These are phyloP conservation scores for Atherinomorus stipes DNA, from an alignment of 2,113 vertebrate species.

Conservation along the genomic window DNA sequence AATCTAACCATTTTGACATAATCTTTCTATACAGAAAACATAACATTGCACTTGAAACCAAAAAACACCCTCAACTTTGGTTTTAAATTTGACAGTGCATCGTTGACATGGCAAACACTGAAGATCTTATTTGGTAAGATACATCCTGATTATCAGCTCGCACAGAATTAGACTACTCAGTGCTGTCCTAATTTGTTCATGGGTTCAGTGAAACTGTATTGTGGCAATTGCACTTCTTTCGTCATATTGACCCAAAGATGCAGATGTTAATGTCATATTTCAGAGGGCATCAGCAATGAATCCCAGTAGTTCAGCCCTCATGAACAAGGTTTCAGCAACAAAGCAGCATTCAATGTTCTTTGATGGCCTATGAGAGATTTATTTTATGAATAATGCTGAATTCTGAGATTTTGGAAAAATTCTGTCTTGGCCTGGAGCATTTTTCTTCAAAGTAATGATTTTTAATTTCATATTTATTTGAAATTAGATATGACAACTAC, in stretches of 20 bases:
- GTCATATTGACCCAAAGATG: conserved; percentile 68
- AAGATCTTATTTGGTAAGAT: too few species aligned
- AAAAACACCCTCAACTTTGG: too few species aligned
- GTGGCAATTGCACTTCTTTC: conserved; percentile 59
- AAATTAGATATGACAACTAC: background rate
- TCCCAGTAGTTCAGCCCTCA: conserved; percentile 61
- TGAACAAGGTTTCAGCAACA: conserved; percentile 45
- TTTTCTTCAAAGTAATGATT: background rate
- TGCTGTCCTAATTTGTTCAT: too few species aligned
- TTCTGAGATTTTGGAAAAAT: too few species aligned
- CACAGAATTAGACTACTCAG: too few species aligned
- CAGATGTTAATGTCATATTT: conserved; percentile 83
- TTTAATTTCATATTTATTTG: background rate
- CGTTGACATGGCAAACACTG: too few species aligned
- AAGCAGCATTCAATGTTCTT: conserved; percentile 44
- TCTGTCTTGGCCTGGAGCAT: background rate
- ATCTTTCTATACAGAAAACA: too few species aligned
- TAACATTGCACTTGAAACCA: too few species aligned
- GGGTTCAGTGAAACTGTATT: too few species aligned
- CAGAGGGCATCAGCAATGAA: conserved; percentile 72
- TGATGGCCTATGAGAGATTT: conserved; percentile 48
- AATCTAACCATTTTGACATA: too few species aligned
- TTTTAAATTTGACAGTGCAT: too few species aligned
- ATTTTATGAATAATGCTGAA: background rate
- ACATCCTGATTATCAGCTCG: too few species aligned